These are phyloP conservation scores for Drosophila tani DNA, from an alignment of 1,140 invertebrate genomes.

Conservation along the genomic window DNA sequence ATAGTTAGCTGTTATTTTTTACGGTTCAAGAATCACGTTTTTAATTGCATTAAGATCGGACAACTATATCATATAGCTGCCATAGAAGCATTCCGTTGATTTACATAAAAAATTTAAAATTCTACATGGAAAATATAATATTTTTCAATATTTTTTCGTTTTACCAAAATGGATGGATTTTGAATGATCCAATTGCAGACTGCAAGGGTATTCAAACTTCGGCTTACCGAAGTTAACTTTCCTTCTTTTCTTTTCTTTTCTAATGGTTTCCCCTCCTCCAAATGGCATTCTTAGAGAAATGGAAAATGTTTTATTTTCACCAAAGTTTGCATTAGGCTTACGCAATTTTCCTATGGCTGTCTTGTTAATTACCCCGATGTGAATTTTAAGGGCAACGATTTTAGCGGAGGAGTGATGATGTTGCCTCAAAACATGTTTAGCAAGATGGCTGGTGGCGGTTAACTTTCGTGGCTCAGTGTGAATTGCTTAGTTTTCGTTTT, in stretches of 20 bases:
- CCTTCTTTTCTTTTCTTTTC: background rate
- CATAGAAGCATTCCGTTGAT: no score
- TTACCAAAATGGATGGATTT: no score
- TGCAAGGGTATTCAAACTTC: no score
- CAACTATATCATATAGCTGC: no score
- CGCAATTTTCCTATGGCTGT: slow-evolving; percentile 38
- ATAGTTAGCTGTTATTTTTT: no score
- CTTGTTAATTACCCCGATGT: slow-evolving; percentile 60
- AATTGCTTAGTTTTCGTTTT: slow-evolving; percentile 35
- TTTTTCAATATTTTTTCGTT: no score
- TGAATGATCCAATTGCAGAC: no score
- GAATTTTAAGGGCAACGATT: slow-evolving; percentile 39
- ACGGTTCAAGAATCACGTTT: no score
- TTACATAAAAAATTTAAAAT: no score
- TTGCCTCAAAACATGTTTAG: slow-evolving; percentile 41
- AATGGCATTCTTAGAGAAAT: background rate
- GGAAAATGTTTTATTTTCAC: background rate
- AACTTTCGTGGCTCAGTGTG: slow-evolving; percentile 41
- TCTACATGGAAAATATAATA: no score
- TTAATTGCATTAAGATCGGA: no score
- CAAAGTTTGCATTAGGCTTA: background rate
- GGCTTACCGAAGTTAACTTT: no score
- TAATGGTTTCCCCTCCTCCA: background rate
- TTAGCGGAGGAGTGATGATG: slow-evolving; percentile 42
- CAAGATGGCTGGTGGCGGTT: background rate